Percentiles rank a stretch among this genome's conserved stretches.
Conservation (phyloP, 1,140 invertebrate species). For the Bathynomus jamesi region DNA sequence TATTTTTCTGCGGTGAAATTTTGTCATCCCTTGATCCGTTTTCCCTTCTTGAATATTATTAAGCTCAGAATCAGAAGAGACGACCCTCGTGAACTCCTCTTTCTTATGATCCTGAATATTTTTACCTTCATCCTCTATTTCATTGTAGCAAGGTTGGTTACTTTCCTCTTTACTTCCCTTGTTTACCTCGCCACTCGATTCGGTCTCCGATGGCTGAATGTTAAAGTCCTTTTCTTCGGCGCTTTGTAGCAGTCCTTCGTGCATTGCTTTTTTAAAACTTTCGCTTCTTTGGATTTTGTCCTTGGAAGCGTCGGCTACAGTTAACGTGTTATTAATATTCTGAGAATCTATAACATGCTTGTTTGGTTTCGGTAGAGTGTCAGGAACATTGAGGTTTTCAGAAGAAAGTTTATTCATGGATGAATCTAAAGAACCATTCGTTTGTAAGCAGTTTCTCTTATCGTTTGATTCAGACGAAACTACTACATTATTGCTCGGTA, state of each 20-base stretch:
- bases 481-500: background rate
- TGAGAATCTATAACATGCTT: background rate
- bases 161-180: background rate
- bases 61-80: background rate
- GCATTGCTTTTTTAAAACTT: constrained; percentile 32
- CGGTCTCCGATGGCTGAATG: constrained; percentile 14
- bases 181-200: constrained; percentile 6
- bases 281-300: constrained; percentile 33
- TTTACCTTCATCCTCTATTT: constrained; percentile 2
- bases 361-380: background rate
- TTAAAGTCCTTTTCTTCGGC: constrained; percentile 18
- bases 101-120: too few relatives aligned
- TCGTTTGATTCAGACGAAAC: background rate
- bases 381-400: background rate
- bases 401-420: background rate
- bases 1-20: background rate
- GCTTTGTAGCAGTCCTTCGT: constrained; percentile 17
- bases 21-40: background rate
- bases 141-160: too few relatives aligned
- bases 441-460: background rate
- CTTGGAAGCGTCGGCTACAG: background rate
- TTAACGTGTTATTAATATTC: background rate
- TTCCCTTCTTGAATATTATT: background rate
- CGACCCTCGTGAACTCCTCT: background rate
- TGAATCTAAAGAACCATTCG: background rate